A percentile compares a stretch with the other conserved stretches of the same genome.
Conservation (phyloP, 2,888 invertebrate genomes). For the Harpagoxenus sublaevis region DNA sequence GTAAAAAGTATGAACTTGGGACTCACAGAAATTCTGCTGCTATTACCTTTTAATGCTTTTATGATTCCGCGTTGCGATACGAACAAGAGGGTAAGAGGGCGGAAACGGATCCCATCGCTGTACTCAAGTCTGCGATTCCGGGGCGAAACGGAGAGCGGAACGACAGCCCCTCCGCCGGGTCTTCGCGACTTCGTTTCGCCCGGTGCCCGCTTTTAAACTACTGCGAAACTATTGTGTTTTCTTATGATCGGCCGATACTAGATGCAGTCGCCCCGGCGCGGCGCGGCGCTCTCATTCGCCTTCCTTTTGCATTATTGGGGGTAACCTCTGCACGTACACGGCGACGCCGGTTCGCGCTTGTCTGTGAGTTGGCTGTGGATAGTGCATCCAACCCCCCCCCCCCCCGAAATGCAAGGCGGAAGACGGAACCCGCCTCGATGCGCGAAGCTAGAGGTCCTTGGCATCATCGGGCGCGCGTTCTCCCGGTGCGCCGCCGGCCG, state of each 20-base stretch:
- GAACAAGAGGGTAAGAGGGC: constrained; percentile 29
- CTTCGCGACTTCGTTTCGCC: constrained; percentile 65
- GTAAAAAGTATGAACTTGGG: constrained; percentile 43
- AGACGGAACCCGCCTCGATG: constrained; percentile 42
- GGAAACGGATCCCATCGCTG: constrained; percentile 23
- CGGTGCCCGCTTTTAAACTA: constrained; percentile 80
- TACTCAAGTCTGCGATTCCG: constrained; percentile 62
- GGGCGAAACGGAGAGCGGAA: constrained; percentile 62
- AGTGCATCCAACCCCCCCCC: background rate
- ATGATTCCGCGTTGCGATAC: constrained; percentile 63
- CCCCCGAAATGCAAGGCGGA: constrained; percentile 43
- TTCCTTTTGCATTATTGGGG: constrained; percentile 53
- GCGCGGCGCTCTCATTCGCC: constrained; percentile 53
- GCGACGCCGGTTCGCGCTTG: background rate
- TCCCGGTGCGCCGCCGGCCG: constrained; percentile 32
- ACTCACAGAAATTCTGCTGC: constrained; percentile 26
- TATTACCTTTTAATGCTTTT: constrained; percentile 59
- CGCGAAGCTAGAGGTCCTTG: constrained; percentile 43
- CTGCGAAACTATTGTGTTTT: constrained; percentile 80
- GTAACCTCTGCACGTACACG: constrained; percentile 38
- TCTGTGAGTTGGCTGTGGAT: constrained; percentile 19
- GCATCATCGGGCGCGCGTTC: constrained; percentile 58
- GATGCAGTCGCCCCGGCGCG: constrained; percentile 70
- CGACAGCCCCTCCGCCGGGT: constrained; percentile 22
- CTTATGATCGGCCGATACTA: constrained; percentile 77